A percentile compares a stretch with the other conserved stretches of the same genome.
These are phyloP conservation scores for Nothocercus nigrocapillus DNA, from an alignment of 2,113 vertebrate species.

Conservation along the genomic window DNA sequence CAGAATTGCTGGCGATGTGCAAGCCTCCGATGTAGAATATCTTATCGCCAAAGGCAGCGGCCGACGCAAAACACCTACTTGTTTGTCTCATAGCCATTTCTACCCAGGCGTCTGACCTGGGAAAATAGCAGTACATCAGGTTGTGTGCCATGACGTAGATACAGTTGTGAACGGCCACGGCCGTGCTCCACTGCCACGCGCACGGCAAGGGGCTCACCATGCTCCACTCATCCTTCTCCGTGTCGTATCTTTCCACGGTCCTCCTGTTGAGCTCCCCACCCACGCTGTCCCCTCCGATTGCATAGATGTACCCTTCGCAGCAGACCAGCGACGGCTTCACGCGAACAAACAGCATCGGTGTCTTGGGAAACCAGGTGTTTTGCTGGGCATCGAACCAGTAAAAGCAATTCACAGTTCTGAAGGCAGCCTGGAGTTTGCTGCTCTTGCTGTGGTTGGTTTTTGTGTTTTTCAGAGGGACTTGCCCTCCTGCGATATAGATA, in stretches of 20 bases:
- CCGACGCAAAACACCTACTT: constrained; percentile 94
- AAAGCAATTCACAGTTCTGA: constrained; percentile 94
- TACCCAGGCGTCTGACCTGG: constrained; percentile 93
- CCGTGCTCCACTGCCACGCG: constrained; percentile 94
- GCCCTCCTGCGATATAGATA: constrained; percentile 96
- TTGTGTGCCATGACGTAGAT: constrained; percentile 96
- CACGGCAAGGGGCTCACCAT: constrained; percentile 93
- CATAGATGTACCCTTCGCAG: constrained; percentile 96
- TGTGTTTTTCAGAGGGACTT: constrained; percentile 90
- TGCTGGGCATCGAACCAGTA: constrained; percentile 98
- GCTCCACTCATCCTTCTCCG: constrained; percentile 94
- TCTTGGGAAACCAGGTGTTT: constrained; percentile 95
- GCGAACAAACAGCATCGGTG: constrained; percentile 92
- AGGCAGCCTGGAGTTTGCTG: constrained; percentile 89
- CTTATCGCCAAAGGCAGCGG: constrained; percentile 91
- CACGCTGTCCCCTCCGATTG: constrained; percentile 91
- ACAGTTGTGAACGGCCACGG: constrained; percentile 89
- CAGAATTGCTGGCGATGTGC: constrained; percentile 92
- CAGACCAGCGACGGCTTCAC: constrained; percentile 93
- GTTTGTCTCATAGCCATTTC: constrained; percentile 95
- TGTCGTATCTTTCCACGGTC: constrained; percentile 95
- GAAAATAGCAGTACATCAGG: constrained; percentile 95
- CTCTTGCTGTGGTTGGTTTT: constrained; percentile 89
- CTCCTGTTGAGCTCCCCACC: constrained; percentile 92
- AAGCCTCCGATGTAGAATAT: constrained; percentile 97